Evolutionary conservation across 2,797 vertebrate species (phyloP).

Genomic region (Numenius phaeopus): DNA sequence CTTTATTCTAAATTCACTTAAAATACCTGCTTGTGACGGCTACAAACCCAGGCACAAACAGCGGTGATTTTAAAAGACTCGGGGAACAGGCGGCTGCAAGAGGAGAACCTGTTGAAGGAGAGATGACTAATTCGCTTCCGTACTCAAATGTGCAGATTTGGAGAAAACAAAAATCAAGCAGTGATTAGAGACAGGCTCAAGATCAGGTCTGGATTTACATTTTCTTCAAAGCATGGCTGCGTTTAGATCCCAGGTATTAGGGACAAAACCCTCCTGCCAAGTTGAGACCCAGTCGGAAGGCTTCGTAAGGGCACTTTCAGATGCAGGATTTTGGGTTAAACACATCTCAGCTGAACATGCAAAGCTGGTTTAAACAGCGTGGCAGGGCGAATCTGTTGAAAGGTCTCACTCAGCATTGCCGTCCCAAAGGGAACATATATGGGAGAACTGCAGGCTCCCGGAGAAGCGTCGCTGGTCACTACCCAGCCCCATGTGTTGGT

Average conservation of each 20-base stretch:
- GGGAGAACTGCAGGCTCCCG: neutral
- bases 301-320: neutral
- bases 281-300: neutral
- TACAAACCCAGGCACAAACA: neutral
- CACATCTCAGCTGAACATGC: neutral
- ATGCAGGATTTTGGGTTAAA: conserved; percentile 16
- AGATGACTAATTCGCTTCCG: conserved; percentile 1
- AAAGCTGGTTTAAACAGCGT: neutral
- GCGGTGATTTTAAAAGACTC: neutral
- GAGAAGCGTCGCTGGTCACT: neutral
- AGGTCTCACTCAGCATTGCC: conserved; percentile 40
- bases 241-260: neutral
- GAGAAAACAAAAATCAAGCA: neutral
- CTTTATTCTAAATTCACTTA: conserved; percentile 20
- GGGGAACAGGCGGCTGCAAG: neutral
- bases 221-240: conserved; percentile 18
- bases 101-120: neutral
- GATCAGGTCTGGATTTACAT: conserved; percentile 6
- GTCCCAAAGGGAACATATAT: neutral
- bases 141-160: neutral
- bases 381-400: conserved; percentile 32
- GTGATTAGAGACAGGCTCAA: neutral
- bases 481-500: neutral
- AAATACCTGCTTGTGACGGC: neutral
- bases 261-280: neutral